Percentiles rank a stretch among this genome's conserved stretches.
These are phyloP conservation scores for Zeus faber DNA, from an alignment of 2,113 vertebrate species.

Conservation along the genomic window DNA sequence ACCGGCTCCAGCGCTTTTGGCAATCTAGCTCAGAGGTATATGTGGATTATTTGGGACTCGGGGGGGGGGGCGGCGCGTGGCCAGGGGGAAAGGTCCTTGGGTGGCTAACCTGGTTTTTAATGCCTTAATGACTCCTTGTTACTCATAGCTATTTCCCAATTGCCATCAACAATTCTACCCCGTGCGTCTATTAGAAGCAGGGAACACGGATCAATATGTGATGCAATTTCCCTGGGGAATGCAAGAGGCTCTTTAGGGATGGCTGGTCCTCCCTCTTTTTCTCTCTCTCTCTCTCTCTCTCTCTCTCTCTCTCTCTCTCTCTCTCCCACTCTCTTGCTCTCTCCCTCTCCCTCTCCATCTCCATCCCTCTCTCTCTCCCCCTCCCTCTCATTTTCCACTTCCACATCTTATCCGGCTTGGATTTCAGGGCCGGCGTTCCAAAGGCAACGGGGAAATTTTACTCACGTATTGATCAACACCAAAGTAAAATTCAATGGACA, in stretches of 20 bases:
- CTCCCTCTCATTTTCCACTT: background rate
- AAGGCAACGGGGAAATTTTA: conserved; percentile 26
- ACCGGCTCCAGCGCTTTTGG: conserved; percentile 34
- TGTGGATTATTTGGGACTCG: conserved; percentile 3
- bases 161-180: conserved; percentile 56
- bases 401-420: conserved; percentile 17
- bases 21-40: conserved; percentile 21
- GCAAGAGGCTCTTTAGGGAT: conserved; percentile 39
- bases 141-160: conserved; percentile 63
- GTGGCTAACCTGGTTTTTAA: conserved; percentile 58
- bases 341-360: conserved; percentile 11
- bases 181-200: conserved; percentile 60
- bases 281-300: conserved; percentile 13
- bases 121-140: conserved; percentile 71
- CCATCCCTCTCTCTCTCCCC: conserved; percentile 8
- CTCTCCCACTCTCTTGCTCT: conserved; percentile 1
- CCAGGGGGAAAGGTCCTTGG: conserved; percentile 57
- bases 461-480: conserved; percentile 43
- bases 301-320: conserved; percentile 11
- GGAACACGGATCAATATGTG: conserved; percentile 61
- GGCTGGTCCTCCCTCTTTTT: conserved; percentile 15
- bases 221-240: conserved; percentile 62
- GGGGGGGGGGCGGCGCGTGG: conserved; percentile 28
- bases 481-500: conserved; percentile 23
- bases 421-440: conserved; percentile 26